Evolutionary conservation across 2,888 invertebrate species (phyloP), one percentile per base, ranked within the genome.

Genomic region (Drosophila koepferae): DNA sequence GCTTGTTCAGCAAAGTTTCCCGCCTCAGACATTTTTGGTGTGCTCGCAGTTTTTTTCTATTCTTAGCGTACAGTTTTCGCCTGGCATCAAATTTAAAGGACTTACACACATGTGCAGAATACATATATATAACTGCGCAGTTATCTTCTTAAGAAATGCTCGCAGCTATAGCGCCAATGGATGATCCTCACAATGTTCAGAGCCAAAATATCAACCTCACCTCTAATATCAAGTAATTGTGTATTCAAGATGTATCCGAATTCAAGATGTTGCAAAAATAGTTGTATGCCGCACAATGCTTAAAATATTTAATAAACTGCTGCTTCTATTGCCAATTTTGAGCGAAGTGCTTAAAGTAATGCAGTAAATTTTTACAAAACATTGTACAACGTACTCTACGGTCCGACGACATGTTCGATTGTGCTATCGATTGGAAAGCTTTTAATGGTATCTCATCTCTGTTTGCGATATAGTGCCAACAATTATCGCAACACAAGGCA

Each of bases 1-100:
- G 76, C 44, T 66, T 68, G 64, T 28, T 86, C 86, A 65, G 82
- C 80, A 58, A 62, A 54, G 46, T 74, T 84, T 64, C 67, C 77
- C 48, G 72, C 55, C 55, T 74, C 43, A 53, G 80, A 65, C 77
- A 86, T 86, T 61, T 46, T 63, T 58, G 31, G 8, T 67, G 43
- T 46, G 18, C 38, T 55, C 31, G 38, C 12, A 38, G 60, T 46
- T 65, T 60, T 36, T 70, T 53, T 38, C 51, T 28, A 36, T 43
- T 53, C 34, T 56, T 43, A 10, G 18, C 23, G 49, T 55, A 36
- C 14, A 77, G 9, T 49, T 66, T 49, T 51, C 43, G 44, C 31
- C 49, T 70, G 56, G 63, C 60, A 71, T 61, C 56, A 55, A 46
- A 68, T 51, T 62, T 54, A 41, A 67, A 46, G 54, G 72, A 78